These are phyloP conservation scores for Hylia prasina DNA, from an alignment of 2,113 vertebrate genomes.

Conservation along the genomic window DNA sequence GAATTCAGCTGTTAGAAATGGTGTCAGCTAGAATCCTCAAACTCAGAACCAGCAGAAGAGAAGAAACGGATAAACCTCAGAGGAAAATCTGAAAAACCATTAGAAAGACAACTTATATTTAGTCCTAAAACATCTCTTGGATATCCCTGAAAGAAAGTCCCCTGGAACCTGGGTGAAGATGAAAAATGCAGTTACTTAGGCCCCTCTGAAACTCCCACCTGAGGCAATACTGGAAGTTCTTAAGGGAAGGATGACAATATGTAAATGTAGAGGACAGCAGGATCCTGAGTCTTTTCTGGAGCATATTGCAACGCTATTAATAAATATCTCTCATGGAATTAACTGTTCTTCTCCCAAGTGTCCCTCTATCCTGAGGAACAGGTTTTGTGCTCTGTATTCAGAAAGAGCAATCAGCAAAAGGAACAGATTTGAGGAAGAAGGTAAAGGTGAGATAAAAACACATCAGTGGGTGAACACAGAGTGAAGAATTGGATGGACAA, in stretches of 20 bases:
- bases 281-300: background rate
- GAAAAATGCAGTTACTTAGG: background rate
- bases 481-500: background rate
- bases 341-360: background rate
- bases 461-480: background rate
- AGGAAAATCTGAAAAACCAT: background rate
- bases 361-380: background rate
- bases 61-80: background rate
- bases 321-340: background rate
- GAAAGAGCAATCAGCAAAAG: background rate
- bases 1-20: background rate
- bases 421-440: background rate
- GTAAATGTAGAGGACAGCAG: background rate
- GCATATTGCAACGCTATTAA: background rate
- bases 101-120: background rate
- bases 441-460: background rate
- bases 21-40: background rate
- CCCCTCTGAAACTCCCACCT: background rate
- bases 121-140: background rate
- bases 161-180: background rate
- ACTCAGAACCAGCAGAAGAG: background rate
- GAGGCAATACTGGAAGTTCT: background rate
- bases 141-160: background rate
- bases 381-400: background rate
- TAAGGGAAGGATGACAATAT: background rate